Conservation (phyloP, 2,797 vertebrate genomes). For the Eulemur albifrons region DNA sequence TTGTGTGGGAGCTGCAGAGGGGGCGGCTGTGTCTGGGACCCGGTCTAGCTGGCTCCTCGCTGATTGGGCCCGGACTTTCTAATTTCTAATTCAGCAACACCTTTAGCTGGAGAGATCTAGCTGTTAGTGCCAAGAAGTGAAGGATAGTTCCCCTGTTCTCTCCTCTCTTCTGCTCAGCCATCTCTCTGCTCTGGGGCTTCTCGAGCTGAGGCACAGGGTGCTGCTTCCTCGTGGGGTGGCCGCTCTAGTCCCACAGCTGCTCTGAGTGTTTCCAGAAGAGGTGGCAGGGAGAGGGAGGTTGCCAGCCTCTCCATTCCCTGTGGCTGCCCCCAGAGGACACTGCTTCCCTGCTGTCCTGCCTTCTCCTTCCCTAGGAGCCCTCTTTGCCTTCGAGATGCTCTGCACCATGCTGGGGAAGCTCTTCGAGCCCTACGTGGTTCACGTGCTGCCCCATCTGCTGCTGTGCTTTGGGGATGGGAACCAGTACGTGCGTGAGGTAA, state of each 20-base stretch:
- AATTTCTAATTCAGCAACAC: not conserved
- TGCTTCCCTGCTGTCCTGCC: not conserved
- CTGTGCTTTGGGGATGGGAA: conserved; percentile 99
- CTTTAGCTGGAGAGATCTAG: not conserved
- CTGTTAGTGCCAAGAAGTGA: not conserved
- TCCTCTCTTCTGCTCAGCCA: not conserved
- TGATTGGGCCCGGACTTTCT: not conserved
- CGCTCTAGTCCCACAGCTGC: not conserved
- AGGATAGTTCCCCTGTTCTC: not conserved
- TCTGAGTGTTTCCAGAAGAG: not conserved
- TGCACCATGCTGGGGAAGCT: conserved; percentile 99
- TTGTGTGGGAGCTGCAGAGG: not conserved
- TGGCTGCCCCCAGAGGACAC: not conserved
- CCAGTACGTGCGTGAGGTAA: conserved; percentile 98
- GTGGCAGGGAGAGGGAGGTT: not conserved
- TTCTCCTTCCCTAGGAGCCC: conserved; percentile 86
- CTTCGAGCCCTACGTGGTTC: conserved; percentile 98
- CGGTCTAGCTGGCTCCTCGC: not conserved
- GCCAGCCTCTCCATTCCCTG: not conserved
- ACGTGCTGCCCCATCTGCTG: conserved; percentile 95
- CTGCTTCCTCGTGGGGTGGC: not conserved
- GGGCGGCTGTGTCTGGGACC: not conserved
- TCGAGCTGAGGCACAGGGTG: not conserved
- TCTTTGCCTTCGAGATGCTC: conserved; percentile 99
- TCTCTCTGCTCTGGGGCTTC: not conserved